A percentile compares a stretch with the other conserved stretches of the same genome.
Evolutionary conservation across 2,113 vertebrate species (phyloP).

Genomic region (Pontoporia blainvillei): DNA sequence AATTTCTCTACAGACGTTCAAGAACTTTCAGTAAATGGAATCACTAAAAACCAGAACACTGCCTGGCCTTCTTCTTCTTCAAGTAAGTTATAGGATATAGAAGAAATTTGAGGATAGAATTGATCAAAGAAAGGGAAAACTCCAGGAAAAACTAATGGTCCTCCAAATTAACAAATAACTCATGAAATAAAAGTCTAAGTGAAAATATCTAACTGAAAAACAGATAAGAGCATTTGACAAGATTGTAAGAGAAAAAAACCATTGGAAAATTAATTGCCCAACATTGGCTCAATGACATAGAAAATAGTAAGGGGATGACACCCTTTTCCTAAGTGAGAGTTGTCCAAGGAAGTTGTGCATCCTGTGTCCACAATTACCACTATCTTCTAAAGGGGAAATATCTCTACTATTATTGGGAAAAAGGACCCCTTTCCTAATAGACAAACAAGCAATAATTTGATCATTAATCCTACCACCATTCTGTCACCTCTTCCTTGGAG

Average conservation of each 20-base stretch:
- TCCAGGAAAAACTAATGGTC: neutral
- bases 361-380: neutral
- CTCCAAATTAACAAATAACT: neutral
- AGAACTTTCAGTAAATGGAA: neutral
- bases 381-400: neutral
- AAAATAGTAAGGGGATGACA: neutral
- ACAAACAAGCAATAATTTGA: neutral
- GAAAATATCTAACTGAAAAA: neutral
- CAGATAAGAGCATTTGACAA: neutral
- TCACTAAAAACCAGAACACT: neutral
- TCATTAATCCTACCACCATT: neutral
- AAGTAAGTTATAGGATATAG: neutral
- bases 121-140: neutral
- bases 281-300: neutral
- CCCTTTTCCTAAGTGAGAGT: neutral
- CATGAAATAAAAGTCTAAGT: neutral
- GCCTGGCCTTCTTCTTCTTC: neutral
- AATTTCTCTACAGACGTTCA: neutral
- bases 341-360: neutral
- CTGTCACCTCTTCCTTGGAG: neutral
- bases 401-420: neutral
- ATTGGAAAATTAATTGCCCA: neutral
- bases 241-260: neutral
- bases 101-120: neutral
- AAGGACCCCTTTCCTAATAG: neutral